Percentiles rank a stretch among this genome's conserved stretches.
These are phyloP conservation scores for Florisuga fusca DNA, from an alignment of 2,797 vertebrate species.

Conservation along the genomic window DNA sequence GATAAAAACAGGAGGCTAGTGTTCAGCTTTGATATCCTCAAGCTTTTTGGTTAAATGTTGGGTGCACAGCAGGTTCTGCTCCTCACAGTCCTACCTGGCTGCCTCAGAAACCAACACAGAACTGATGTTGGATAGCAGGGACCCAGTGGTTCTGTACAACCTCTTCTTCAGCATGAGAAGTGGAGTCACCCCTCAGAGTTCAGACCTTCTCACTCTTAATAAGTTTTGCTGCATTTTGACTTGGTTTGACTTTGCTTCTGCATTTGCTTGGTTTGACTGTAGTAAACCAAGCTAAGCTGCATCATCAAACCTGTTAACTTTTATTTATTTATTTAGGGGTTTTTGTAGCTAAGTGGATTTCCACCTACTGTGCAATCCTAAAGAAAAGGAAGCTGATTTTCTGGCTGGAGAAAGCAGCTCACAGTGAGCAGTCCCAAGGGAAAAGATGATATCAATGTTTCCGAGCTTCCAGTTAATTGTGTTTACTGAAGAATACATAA, in stretches of 20 bases:
- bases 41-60: background rate
- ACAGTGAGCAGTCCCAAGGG: conserved; percentile 18
- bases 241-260: too few relatives aligned
- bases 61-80: background rate
- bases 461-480: conserved; percentile 57
- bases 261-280: too few relatives aligned
- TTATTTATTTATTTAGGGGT: too few relatives aligned
- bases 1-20: background rate
- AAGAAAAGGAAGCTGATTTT: conserved; percentile 18
- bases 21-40: background rate
- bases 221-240: background rate
- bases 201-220: background rate
- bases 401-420: background rate
- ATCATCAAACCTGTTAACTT: background rate
- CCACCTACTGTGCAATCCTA: background rate
- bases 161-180: accelerated
- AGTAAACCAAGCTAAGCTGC: background rate
- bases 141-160: background rate
- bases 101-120: background rate
- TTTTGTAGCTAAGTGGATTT: background rate
- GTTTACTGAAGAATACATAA: conserved; percentile 48
- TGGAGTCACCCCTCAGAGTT: background rate
- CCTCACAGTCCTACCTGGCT: background rate
- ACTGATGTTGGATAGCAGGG: background rate
- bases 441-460: conserved; percentile 49